A percentile compares a stretch with the other conserved stretches of the same genome.
These are phyloP conservation scores for Cremastobaeus sp. DNA, from an alignment of 2,888 invertebrate species.

Conservation along the genomic window DNA sequence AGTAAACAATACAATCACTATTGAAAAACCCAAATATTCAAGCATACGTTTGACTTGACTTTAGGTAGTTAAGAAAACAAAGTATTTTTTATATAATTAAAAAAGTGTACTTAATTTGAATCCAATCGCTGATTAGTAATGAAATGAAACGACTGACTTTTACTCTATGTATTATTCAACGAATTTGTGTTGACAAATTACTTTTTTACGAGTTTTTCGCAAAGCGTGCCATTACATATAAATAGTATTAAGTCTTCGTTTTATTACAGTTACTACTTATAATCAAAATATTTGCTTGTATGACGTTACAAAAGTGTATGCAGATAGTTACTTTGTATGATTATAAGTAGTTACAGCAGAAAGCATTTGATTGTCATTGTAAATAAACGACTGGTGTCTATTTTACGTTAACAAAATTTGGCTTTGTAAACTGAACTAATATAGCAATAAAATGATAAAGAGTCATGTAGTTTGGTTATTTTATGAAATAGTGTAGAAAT, in stretches of 20 bases:
- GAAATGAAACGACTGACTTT: constrained; percentile 13
- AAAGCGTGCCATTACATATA: constrained; percentile 37
- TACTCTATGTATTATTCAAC: background rate
- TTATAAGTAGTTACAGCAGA: constrained; percentile 1
- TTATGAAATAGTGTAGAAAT: background rate
- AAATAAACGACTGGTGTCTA: constrained; percentile 20
- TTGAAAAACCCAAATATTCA: background rate
- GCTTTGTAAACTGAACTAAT: constrained; percentile 24
- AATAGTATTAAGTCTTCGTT: constrained; percentile 21
- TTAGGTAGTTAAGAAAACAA: constrained; percentile 1
- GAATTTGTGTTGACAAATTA: constrained; percentile 16
- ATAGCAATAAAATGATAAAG: background rate
- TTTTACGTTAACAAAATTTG: constrained; percentile 13
- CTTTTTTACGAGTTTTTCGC: constrained; percentile 47
- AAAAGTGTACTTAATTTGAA: constrained; percentile 34
- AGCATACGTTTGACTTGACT: too few relatives aligned
- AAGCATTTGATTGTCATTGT: constrained; percentile 24
- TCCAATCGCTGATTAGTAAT: constrained; percentile 1
- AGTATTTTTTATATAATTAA: background rate
- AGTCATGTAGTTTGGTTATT: background rate
- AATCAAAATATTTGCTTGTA: background rate
- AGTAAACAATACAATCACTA: background rate
- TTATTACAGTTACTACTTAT: constrained; percentile 12
- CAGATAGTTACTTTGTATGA: background rate
- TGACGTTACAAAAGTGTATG: background rate